These are phyloP conservation scores for Baryphthengus martii DNA, from an alignment of 2,113 vertebrate genomes.

Conservation along the genomic window DNA sequence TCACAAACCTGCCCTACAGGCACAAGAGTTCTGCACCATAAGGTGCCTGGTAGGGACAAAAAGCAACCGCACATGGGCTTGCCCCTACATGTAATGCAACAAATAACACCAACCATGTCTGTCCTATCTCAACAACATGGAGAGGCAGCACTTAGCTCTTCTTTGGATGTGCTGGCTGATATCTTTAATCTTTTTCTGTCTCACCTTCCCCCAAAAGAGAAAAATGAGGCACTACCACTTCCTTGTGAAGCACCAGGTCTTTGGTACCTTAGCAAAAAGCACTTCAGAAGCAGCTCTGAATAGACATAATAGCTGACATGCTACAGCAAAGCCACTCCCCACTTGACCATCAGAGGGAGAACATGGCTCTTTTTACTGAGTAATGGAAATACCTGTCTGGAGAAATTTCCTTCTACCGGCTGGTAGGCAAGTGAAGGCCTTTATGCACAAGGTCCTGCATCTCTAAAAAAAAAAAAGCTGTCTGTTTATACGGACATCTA, in stretches of 20 bases:
- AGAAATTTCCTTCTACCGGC: neutral
- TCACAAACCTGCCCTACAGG: neutral
- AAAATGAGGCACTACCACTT: neutral
- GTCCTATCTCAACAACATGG: neutral
- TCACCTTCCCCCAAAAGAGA: neutral
- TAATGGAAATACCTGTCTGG: neutral
- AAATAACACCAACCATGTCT: neutral
- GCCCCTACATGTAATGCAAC: neutral
- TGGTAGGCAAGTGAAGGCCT: neutral
- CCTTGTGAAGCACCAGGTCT: neutral
- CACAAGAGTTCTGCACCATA: neutral
- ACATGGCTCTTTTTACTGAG: neutral
- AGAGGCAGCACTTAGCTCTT: neutral
- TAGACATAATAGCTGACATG: neutral
- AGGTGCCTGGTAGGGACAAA: neutral
- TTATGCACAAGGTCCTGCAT: neutral
- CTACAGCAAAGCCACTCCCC: neutral
- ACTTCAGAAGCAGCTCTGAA: neutral
- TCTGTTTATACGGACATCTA: neutral
- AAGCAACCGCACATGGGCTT: neutral
- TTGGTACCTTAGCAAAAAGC: neutral
- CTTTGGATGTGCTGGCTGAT: rapidly evolving
- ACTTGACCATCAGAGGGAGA: neutral
- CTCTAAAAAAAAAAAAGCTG: neutral
- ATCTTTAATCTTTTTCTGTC: neutral